Conservation (phyloP, 2,797 vertebrate genomes). For the Centroberyx gerrardi region DNA sequence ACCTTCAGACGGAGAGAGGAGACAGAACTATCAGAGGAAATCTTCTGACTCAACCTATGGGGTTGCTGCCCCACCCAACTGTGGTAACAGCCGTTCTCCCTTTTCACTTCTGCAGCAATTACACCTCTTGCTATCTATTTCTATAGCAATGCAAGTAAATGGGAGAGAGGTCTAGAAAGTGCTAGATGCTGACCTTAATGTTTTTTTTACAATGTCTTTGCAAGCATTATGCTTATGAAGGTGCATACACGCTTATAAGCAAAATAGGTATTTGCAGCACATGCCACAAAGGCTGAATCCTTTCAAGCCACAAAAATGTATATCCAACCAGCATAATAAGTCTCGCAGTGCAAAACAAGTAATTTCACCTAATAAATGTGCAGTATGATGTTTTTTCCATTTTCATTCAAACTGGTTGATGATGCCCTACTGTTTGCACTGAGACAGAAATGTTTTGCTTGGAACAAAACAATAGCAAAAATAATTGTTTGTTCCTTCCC, state of each 20-base stretch:
- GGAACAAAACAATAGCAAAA: not conserved
- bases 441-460: not conserved
- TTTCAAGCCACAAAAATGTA: too few species aligned
- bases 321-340: too few species aligned
- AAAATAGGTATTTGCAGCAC: not conserved
- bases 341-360: too few species aligned
- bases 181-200: too few species aligned
- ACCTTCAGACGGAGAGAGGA: slow-evolving; percentile 14
- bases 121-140: not conserved
- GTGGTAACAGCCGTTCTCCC: not conserved
- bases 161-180: too few species aligned
- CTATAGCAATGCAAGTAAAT: too few species aligned
- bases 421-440: too few species aligned
- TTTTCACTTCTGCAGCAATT: not conserved
- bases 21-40: slow-evolving; percentile 4
- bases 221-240: not conserved
- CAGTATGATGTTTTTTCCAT: too few species aligned
- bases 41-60: not conserved
- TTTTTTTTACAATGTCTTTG: too few species aligned
- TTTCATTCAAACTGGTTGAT: too few species aligned
- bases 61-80: not conserved
- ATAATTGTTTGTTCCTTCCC: too few species aligned
- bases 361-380: too few species aligned
- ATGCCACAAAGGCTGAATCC: not conserved
- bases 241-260: not conserved